Conservation (phyloP, 2,888 invertebrate genomes). For the Drosophila neotestacea region DNA sequence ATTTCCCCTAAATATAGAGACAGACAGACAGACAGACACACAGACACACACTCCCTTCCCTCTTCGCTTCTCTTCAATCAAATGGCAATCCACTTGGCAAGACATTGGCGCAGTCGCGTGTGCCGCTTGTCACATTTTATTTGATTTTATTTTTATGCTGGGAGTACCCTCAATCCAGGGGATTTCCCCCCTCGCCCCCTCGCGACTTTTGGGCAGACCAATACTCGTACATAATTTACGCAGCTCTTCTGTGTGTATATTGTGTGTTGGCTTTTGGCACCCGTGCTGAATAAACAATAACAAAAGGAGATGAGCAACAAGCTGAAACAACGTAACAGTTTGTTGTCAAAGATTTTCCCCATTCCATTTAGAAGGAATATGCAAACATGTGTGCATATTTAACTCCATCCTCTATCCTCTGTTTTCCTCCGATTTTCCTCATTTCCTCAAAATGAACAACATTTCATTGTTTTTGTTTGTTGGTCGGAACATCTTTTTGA, state of each 20-base stretch:
- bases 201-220: slow-evolving; percentile 11
- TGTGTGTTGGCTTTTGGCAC: slow-evolving; percentile 48
- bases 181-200: neutral
- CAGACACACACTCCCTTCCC: neutral
- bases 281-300: slow-evolving; percentile 59
- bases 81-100: slow-evolving; percentile 44
- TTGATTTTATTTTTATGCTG: slow-evolving; percentile 60
- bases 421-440: neutral
- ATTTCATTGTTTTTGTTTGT: slow-evolving; percentile 52
- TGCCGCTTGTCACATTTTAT: slow-evolving; percentile 54
- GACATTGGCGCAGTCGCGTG: slow-evolving; percentile 54
- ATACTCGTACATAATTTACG: slow-evolving; percentile 44
- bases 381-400: slow-evolving; percentile 15
- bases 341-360: slow-evolving; percentile 43
- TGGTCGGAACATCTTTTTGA: slow-evolving; percentile 29
- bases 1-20: too few species aligned
- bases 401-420: neutral
- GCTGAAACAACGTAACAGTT: slow-evolving; percentile 49
- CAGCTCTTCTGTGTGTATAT: slow-evolving; percentile 12
- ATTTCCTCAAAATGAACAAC: slow-evolving; percentile 3
- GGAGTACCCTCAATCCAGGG: slow-evolving; percentile 1
- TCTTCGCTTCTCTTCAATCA: slow-evolving; percentile 25
- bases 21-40: neutral
- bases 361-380: neutral
- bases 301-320: slow-evolving; percentile 37